Percentiles rank a stretch among this genome's conserved stretches.
Conservation (phyloP, 2,113 vertebrate genomes). For the Carettochelys insculpta region DNA sequence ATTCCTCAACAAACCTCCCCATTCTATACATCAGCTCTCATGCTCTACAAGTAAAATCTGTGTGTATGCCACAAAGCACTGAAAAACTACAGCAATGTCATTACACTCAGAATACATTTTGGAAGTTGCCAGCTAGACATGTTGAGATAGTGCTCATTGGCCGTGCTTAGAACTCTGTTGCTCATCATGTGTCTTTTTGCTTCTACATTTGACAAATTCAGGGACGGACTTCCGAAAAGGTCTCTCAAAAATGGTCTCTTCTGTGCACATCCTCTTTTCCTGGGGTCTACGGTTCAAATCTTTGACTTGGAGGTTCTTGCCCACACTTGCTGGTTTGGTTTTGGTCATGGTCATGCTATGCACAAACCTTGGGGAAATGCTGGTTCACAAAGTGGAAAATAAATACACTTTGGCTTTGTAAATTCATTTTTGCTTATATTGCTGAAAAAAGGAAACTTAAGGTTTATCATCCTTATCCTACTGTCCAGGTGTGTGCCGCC, state of each 20-base stretch:
- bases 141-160: neutral
- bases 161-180: neutral
- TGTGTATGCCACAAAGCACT: neutral
- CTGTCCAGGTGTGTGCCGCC: constrained; percentile 38
- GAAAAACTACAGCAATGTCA: neutral
- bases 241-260: constrained; percentile 56
- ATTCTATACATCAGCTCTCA: neutral
- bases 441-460: constrained; percentile 54
- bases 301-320: constrained; percentile 30
- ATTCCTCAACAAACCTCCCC: neutral
- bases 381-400: constrained; percentile 63
- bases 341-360: constrained; percentile 63
- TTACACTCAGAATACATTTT: neutral
- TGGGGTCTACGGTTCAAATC: constrained; percentile 32
- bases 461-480: constrained; percentile 50
- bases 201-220: constrained; percentile 4
- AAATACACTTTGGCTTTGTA: constrained; percentile 55
- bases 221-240: constrained; percentile 46
- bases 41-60: neutral
- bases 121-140: neutral
- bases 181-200: neutral
- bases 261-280: constrained; percentile 52
- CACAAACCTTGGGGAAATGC: constrained; percentile 61
- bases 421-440: constrained; percentile 67
- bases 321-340: constrained; percentile 32